Percentiles rank a stretch among this genome's conserved stretches.
These are phyloP conservation scores for Dysmachus trigonus DNA, from an alignment of 2,888 invertebrate genomes.

Conservation along the genomic window DNA sequence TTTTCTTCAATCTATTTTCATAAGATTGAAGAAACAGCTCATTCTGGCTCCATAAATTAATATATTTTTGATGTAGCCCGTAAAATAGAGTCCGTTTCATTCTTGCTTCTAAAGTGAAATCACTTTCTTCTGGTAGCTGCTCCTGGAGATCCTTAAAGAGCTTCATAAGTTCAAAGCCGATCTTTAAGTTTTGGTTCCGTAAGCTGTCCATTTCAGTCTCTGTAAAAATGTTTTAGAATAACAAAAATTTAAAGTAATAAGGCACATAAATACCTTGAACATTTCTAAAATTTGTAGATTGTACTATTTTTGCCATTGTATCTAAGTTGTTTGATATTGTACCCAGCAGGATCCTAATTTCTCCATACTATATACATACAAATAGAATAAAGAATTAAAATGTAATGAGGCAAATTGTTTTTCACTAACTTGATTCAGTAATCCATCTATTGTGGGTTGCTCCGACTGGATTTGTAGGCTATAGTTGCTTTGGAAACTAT, in stretches of 20 bases:
- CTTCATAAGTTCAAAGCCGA: conserved; percentile 60
- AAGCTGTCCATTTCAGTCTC: conserved; percentile 62
- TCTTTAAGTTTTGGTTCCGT: conserved; percentile 60
- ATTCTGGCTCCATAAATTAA: conserved; percentile 62
- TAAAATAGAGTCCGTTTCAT: conserved; percentile 63
- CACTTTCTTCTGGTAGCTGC: conserved; percentile 59
- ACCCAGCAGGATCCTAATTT: conserved; percentile 59
- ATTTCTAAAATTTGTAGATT: conserved; percentile 59
- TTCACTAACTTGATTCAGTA: conserved; percentile 9
- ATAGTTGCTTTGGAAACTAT: background rate
- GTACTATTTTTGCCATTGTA: conserved; percentile 61
- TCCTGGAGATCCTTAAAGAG: conserved; percentile 61
- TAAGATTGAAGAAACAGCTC: conserved; percentile 61
- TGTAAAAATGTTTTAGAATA: conserved; percentile 41
- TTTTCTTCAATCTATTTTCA: conserved; percentile 62
- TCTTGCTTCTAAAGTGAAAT: conserved; percentile 61
- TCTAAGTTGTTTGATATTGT: conserved; percentile 60
- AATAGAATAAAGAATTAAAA: conserved; percentile 34
- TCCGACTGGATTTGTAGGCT: background rate
- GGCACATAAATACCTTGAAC: conserved; percentile 56
- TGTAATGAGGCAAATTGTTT: background rate
- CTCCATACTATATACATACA: conserved; percentile 61
- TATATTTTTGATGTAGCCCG: conserved; percentile 61
- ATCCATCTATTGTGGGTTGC: conserved; percentile 9
- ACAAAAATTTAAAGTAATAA: background rate